Percentiles rank a stretch among this genome's conserved stretches.
Evolutionary conservation across 2,888 invertebrate genomes (phyloP).

Genomic region (Diogma glabrata): DNA sequence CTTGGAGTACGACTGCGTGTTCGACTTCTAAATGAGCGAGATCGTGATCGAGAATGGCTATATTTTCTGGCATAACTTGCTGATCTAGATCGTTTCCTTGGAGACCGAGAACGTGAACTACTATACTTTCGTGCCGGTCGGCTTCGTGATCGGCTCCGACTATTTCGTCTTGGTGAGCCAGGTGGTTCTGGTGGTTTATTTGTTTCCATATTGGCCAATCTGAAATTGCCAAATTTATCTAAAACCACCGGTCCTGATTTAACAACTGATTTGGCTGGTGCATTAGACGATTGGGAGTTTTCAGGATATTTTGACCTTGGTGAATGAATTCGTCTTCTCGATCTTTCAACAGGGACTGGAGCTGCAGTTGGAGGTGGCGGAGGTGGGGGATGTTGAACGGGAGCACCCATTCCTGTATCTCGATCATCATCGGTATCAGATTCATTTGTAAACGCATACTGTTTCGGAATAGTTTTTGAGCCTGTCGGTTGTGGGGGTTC

Average conservation of each 20-base stretch:
- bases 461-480: conserved; percentile 12
- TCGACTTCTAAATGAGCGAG: conserved; percentile 21
- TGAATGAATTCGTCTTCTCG: conserved; percentile 30
- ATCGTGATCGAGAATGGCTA: conserved; percentile 16
- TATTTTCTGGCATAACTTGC: conserved; percentile 13
- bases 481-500: conserved; percentile 8
- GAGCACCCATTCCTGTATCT: background rate
- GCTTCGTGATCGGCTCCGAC: conserved; percentile 21
- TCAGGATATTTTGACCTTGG: conserved; percentile 22
- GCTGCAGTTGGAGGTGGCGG: conserved; percentile 10
- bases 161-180: conserved; percentile 11
- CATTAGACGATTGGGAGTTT: conserved; percentile 25
- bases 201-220: conserved; percentile 46
- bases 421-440: conserved; percentile 14
- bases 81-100: conserved; percentile 20
- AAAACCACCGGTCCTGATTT: conserved; percentile 47
- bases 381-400: conserved; percentile 8
- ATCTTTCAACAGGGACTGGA: background rate
- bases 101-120: conserved; percentile 20
- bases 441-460: conserved; percentile 14
- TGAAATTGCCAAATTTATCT: conserved; percentile 63
- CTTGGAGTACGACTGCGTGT: conserved; percentile 1
- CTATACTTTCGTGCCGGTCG: conserved; percentile 11
- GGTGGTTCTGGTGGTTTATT: conserved; percentile 13
- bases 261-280: conserved; percentile 17